Conservation (phyloP, 2,797 vertebrate species). For the Enteromius anoplus region DNA sequence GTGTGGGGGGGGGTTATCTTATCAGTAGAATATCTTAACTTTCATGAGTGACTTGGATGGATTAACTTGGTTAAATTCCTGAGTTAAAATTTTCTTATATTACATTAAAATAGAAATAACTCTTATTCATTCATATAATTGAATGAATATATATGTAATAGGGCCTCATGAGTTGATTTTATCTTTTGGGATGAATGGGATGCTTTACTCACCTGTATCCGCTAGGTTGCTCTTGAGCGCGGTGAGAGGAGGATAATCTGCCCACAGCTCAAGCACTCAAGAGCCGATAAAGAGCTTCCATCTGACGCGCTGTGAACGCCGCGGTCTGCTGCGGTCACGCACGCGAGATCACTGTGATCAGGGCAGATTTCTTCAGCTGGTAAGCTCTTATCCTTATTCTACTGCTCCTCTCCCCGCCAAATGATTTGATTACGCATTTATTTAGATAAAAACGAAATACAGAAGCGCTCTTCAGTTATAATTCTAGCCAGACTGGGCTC, state of each 20-base stretch:
- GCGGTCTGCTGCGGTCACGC: not conserved
- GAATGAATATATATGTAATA: not conserved
- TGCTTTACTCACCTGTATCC: constrained; percentile 56
- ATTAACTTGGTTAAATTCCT: constrained; percentile 11
- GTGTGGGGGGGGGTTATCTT: not conserved
- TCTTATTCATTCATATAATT: not conserved
- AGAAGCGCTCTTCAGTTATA: not conserved
- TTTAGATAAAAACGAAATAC: not conserved
- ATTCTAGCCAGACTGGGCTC: not conserved
- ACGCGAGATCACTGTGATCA: not conserved
- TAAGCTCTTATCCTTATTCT: constrained; percentile 10
- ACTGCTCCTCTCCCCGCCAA: not conserved
- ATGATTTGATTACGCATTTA: not conserved
- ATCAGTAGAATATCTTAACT: not conserved
- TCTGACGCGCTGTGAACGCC: not conserved
- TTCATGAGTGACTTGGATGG: not conserved
- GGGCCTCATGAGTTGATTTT: not conserved
- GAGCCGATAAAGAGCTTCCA: constrained; percentile 12
- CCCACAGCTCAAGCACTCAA: constrained; percentile 14
- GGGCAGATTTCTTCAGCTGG: not conserved
- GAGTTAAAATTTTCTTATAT: not conserved
- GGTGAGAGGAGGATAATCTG: constrained; percentile 25
- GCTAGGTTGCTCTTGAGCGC: constrained; percentile 60
- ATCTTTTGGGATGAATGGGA: not conserved
- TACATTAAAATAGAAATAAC: not conserved